Evolutionary conservation across 2,797 vertebrate genomes (phyloP), one percentile per base, ranked within the genome.

Genomic region (Mormyrus proboscirostris): DNA sequence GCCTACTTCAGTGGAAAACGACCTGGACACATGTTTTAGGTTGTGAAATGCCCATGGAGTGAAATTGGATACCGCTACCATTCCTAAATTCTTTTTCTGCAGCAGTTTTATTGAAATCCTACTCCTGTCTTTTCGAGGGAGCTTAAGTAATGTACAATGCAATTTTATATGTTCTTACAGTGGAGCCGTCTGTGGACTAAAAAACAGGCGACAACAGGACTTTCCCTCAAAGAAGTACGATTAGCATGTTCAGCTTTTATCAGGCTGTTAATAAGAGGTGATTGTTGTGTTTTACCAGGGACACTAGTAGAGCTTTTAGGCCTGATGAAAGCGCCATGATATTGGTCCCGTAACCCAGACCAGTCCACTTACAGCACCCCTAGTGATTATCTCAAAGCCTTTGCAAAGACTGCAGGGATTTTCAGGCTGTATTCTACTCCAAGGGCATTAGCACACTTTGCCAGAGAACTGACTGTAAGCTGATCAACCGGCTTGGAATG

Each of bases 401-500:
- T 51, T 90, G 57, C 86, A 86, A 51, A 88, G 38, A 82, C 25
- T 88, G 89, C 69, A 87, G 59, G 89, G 84, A 33, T 88, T 90
- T 92, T 59, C 44, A 89, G 19, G 12, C 6, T n/a, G 8, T 33
- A 7, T 85, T 85, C 29, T 33, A 86, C 16, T 53, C 25, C 50
- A 38, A n/a, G 5, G 14, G 22, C 47, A 25, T 38, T 19, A 41
- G 10, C 50, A 38, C 51, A 86, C 84, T 86, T 53, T 86, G 14
- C 84, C 29, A 55, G 22, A 86, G 84, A 86, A 22, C 3, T 76
- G 73, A 76, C 22, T 29, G 25, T 57, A 6, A 53, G 9, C 47
- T 44, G 19, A 29, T 8, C 55, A 22, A 55, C n/a, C 1, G 25
- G 3, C 6, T 55, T 86, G 25, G 22, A n/a, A 86, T 51, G 55